phyloP scores from a whole-genome alignment of 2,888 invertebrate species.

The Sicus ferrugineus region DNA sequence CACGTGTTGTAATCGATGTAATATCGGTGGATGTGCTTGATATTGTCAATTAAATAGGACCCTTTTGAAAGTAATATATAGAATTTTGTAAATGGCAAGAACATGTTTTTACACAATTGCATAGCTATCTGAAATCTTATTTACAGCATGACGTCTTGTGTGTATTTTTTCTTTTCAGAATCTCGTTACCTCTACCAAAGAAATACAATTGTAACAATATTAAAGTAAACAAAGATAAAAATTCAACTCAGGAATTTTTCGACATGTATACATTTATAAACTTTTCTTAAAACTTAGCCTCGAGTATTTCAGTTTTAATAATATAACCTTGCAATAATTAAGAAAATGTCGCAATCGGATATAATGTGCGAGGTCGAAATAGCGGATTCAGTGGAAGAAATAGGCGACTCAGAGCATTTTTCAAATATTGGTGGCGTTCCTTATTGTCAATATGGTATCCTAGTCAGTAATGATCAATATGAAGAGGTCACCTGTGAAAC shows the following conservation, averaged over 20 bases:
- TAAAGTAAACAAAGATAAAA: slow-evolving; percentile 6
- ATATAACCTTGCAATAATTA: not conserved
- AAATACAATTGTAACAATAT: slow-evolving; percentile 13
- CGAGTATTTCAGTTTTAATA: not conserved
- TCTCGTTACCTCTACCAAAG: slow-evolving; percentile 28
- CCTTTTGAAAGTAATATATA: too few species aligned
- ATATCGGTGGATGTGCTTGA: not conserved
- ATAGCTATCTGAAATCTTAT: not conserved
- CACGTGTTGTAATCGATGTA: not conserved
- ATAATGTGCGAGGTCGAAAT: slow-evolving; percentile 40
- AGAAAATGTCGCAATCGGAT: slow-evolving; percentile 42
- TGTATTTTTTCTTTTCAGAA: slow-evolving; percentile 15
- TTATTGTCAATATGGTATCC: slow-evolving; percentile 58
- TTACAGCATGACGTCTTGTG: not conserved
- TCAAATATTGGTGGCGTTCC: slow-evolving; percentile 39
- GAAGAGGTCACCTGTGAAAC: slow-evolving; percentile 53
- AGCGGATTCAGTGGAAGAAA: slow-evolving; percentile 37
- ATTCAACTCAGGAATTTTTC: slow-evolving; percentile 29
- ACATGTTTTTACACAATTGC: not conserved
- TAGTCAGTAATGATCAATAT: slow-evolving; percentile 57
- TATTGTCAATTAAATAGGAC: not conserved
- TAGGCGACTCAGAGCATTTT: slow-evolving; percentile 38
- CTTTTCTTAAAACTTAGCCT: not conserved
- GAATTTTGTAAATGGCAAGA: too few species aligned
- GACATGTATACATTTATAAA: slow-evolving; percentile 8